Base-by-base conservation (phyloP, 1,140 invertebrate genomes). In the Lutraria rhynchaena region DNA sequence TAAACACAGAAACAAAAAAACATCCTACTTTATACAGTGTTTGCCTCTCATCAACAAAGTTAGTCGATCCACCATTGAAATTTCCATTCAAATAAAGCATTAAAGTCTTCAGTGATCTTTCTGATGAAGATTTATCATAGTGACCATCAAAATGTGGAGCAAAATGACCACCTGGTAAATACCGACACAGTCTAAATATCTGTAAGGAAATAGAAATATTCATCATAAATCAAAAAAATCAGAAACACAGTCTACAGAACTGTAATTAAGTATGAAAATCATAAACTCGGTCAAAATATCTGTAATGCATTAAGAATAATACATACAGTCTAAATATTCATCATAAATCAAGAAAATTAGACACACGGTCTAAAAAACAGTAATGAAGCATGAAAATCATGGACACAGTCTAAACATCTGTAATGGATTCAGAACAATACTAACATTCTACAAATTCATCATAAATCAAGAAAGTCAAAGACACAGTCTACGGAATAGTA, bases 121-220 rank as follows among this genome's bases (percentile, higher is more conserved):
- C 82, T 27, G 58, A 60, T 0, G 69, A 57, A 57, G 35, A 69
- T 7, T 46, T 44, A 11, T 82, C 83, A 83, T 81, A 88, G 51
- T 85, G 81, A 22, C 86, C 87, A 78, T 88, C 87, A 85, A 85
- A 87, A 61, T 88, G 87, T 3, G 87, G 86, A 15, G 85, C 83
- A 83, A 88, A 88, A 71, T 87, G 86, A 24, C 85, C 85, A 19
- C 74, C 86, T 31, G 85, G 85, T 9, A 76, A 33, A 60, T 88
- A 88, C 1, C 86, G 60, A 46, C 85, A 85, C 9, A 88, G 58
- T 60, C 86, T 51, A 35, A 85, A 88, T 29, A 88, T 61, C 85
- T 88, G 60, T 57, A 75, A 67, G 19, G 7, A 41, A 58, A 37
- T n/a, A 58, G 15, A 4, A 58, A 58, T 58, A 58, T 15, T 7